These are phyloP conservation scores for Mormyrops attenuatus DNA, from an alignment of 2,797 vertebrate genomes.

Conservation along the genomic window DNA sequence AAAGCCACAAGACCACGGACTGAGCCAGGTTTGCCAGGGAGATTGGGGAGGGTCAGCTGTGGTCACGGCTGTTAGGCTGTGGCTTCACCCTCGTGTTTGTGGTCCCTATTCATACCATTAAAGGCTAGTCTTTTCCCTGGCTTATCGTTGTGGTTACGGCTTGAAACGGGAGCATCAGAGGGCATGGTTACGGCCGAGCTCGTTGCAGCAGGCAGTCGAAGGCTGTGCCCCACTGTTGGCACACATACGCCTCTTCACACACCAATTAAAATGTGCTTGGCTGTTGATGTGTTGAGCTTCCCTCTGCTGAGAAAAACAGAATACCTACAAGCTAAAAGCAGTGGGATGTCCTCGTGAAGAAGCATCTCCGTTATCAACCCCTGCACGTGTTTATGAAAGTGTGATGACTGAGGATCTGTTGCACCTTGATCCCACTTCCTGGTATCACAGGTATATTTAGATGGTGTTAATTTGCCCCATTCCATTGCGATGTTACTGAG, in stretches of 20 bases:
- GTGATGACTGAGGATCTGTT: slow-evolving; percentile 26
- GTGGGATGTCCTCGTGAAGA: slow-evolving; percentile 18
- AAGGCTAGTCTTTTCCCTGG: slow-evolving; percentile 33
- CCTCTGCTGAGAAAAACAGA: slow-evolving; percentile 22
- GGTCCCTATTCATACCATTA: slow-evolving; percentile 41
- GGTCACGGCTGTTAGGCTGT: slow-evolving; percentile 47
- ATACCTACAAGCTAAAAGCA: slow-evolving; percentile 21
- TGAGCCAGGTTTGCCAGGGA: not conserved
- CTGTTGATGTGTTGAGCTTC: slow-evolving; percentile 32
- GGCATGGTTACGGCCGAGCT: not conserved
- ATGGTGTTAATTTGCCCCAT: slow-evolving; percentile 35
- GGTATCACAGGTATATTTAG: slow-evolving; percentile 39
- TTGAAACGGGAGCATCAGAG: not conserved
- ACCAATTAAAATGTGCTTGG: slow-evolving; percentile 36
- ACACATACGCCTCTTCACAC: not conserved
- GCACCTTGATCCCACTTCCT: slow-evolving; percentile 31
- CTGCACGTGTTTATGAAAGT: slow-evolving; percentile 26
- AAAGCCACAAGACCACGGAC: not conserved
- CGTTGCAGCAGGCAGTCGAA: not conserved
- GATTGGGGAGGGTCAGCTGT: slow-evolving; percentile 33
- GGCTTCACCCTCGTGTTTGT: slow-evolving; percentile 51
- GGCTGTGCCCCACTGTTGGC: slow-evolving; percentile 23
- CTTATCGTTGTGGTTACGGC: slow-evolving; percentile 48
- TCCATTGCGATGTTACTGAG: slow-evolving; percentile 27
- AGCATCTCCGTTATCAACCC: slow-evolving; percentile 14